Base-by-base conservation (phyloP, 2,888 invertebrate genomes). In the Papilio demoleus region DNA sequence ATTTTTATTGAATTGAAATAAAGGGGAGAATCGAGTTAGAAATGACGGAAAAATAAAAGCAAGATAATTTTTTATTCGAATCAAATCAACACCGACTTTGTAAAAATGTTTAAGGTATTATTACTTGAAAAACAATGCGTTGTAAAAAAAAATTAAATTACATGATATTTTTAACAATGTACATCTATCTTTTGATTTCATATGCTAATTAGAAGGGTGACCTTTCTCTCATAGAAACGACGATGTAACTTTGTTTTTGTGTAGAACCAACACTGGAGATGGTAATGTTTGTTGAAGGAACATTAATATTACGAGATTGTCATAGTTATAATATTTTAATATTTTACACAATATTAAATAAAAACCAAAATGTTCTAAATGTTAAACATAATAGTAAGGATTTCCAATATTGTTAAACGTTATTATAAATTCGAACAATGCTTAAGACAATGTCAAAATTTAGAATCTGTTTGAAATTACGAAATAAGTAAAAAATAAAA, bases 1-100 rank as follows among this genome's bases (percentile, higher is more conserved):
- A 31, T 53, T 53, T 63, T 53, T 63, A 63, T 63, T 63, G 63
- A 63, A 63, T 63, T 36, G 47, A 47, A 34, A 24, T 53, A 50
- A 63, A 63, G 17, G 38, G 24, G 11, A 31, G 63, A 38, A 38
- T 50, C n/a, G 34, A 50, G 50, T 63, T 14, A 34, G 17, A 56
- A 50, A 50, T 27, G n/a, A n/a, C 53, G 8, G 27, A 31, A 56
- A 4, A 9, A 56, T 53, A 27, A 53, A 1, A 2, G 9, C 5
- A 1, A 24, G 50, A 24, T 50, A 31, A 1, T 17, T 53, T 53
- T n/a, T 8, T 53, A 2, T 31, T 5, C n/a, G 14, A 19, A 50
- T 12, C 5, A 5, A 22, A 47, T 6, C 14, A 14, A 1, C n/a
- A 6, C 4, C 4, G 8, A 6, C 9, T 19, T 1, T 19, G 9